Evolutionary conservation across 1,140 invertebrate species (phyloP), one percentile per base, ranked within the genome.

Genomic region (Pseudomyrmex flavicornis): DNA sequence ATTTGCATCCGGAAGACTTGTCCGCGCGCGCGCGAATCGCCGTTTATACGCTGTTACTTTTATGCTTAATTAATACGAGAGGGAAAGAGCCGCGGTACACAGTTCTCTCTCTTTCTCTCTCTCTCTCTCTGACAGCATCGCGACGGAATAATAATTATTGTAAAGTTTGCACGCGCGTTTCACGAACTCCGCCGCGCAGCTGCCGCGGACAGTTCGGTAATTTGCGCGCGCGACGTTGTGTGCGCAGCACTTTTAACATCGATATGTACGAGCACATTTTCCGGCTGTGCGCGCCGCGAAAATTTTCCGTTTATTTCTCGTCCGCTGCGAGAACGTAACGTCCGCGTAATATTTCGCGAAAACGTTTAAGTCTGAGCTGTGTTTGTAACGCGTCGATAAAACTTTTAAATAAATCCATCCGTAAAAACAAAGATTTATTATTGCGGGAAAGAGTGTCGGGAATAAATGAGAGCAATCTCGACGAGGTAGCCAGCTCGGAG

Each of bases 71-170:
- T 80, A 72, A 70, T 70, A 80, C 12, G 44, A 59, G 20, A 48
- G 35, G 50, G 9, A 1, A 2, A 35, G 35, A 0, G 35, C 5
- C 4, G 35, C 35, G 35, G 35, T 0, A 35, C 35, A 35, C 35
- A 35, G 35, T 35, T 35, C 26, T 35, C 26, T 35, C 1, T 35
- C 35, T 35, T 5, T 35, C 35, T 35, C 35, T 35, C 0, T 35
- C 35, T 35, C 0, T 35, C 26, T 35, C 26, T 48, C 52, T 17
- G 75, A 58, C 35, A 22, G 65, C 10, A 52, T 7, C 12, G 54
- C 76, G n/a, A 61, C 8, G 76, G 54, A 80, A 80, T 80, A 68
- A 68, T 56, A 72, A 80, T 80, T 80, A 80, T 50, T 20, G 54
- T 2, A 13, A 59, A 80, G 66, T 80, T 75, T 75, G 15, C 65